phyloP scores from a whole-genome alignment of 2,797 vertebrate genomes.

The Valencia hispanica region DNA sequence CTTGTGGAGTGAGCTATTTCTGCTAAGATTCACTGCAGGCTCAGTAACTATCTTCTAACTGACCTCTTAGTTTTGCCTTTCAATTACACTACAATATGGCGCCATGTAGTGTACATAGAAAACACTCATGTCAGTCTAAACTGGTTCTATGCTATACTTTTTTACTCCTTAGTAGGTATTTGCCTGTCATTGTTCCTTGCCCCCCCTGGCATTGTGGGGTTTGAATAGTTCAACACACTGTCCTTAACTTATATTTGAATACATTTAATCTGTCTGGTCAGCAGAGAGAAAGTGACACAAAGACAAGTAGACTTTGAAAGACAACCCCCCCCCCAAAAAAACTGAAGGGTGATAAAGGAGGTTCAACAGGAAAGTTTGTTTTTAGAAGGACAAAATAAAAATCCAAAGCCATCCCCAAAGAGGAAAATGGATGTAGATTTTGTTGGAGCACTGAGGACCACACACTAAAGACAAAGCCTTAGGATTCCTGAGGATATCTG shows the following conservation, averaged over 20 bases:
- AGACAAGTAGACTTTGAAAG: conserved; percentile 36
- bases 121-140: conserved; percentile 20
- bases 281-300: conserved; percentile 53
- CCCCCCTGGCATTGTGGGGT: conserved; percentile 26
- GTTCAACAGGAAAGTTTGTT: conserved; percentile 6
- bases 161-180: conserved; percentile 52
- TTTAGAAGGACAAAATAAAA: conserved; percentile 19
- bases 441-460: conserved; percentile 40
- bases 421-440: conserved; percentile 37
- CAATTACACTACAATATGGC: conserved; percentile 17
- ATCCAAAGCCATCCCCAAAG: conserved; percentile 3
- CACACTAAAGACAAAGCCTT: conserved; percentile 43
- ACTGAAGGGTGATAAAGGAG: conserved; percentile 34
- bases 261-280: conserved; percentile 55
- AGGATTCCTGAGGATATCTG: conserved; percentile 50
- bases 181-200: conserved; percentile 51
- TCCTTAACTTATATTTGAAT: conserved; percentile 58
- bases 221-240: conserved; percentile 65
- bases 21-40: conserved; percentile 20
- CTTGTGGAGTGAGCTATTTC: conserved; percentile 43
- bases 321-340: too few species aligned
- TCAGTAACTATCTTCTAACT: conserved; percentile 16
- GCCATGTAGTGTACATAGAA: conserved; percentile 2
- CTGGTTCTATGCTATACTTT: neutral
- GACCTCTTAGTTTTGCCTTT: conserved; percentile 11